Conservation (phyloP, 2,888 invertebrate genomes). For the Dioctria linearis region DNA sequence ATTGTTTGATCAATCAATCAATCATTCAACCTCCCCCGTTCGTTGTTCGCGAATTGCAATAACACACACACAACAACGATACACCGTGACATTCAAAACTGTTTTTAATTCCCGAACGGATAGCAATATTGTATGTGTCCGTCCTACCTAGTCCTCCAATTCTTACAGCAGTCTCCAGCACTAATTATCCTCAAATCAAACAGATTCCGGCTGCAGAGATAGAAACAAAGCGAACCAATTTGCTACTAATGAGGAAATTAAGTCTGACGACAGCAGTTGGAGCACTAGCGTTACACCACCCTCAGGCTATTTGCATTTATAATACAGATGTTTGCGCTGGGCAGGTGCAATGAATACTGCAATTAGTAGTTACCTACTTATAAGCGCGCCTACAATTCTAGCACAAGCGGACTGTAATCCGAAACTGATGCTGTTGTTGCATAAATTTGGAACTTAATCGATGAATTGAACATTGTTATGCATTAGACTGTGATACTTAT, state of each 20-base stretch:
- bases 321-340: not conserved
- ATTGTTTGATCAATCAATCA: too few relatives aligned
- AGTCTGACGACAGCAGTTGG: not conserved
- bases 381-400: not conserved
- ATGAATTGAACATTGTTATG: not conserved
- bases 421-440: not conserved
- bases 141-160: not conserved
- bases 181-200: conserved; percentile 3
- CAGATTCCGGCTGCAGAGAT: not conserved
- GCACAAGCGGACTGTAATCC: not conserved
- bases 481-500: too few relatives aligned
- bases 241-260: conserved; percentile 20
- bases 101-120: not conserved
- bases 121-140: not conserved
- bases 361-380: not conserved
- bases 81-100: not conserved
- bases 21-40: too few relatives aligned
- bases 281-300: not conserved
- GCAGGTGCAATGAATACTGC: not conserved
- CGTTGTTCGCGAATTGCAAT: too few relatives aligned
- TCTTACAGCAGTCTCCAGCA: not conserved
- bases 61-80: too few relatives aligned
- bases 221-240: conserved; percentile 2
- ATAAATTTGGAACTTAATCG: not conserved
- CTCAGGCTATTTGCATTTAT: not conserved